phyloP scores from a whole-genome alignment of 2,113 vertebrate genomes.

The Cyprinodon brontotheroides region DNA sequence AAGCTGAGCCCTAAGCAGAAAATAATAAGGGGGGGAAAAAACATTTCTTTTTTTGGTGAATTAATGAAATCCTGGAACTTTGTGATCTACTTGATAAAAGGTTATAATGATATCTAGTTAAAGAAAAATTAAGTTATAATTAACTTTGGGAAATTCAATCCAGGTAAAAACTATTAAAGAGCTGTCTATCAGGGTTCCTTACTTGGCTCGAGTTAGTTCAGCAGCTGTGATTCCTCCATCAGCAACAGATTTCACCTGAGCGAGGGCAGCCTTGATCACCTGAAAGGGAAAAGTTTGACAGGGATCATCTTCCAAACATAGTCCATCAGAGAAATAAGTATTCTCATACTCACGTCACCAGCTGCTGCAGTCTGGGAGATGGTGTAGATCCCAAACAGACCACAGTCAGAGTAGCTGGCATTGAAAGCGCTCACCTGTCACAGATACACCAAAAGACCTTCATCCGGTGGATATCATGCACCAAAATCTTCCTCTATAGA shows the following conservation, averaged over 20 bases:
- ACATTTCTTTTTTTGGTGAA: no score
- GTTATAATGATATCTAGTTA: no score
- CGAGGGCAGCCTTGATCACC: conserved; percentile 90
- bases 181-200: conserved; percentile 64
- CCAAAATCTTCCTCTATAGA: not conserved
- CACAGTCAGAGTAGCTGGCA: conserved; percentile 91
- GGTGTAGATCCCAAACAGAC: conserved; percentile 92
- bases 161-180: not conserved
- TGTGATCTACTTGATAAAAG: no score
- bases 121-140: no score
- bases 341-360: conserved; percentile 83
- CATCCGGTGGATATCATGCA: not conserved
- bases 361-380: conserved; percentile 83
- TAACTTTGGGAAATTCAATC: no score
- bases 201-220: conserved; percentile 91
- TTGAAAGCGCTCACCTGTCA: conserved; percentile 90
- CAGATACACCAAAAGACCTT: conserved; percentile 9
- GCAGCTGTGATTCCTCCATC: conserved; percentile 84
- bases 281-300: conserved; percentile 49
- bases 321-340: not conserved
- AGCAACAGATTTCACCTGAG: conserved; percentile 86
- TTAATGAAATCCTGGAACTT: no score
- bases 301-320: not conserved
- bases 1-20: conserved; percentile 83
- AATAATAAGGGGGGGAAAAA: not conserved